Evolutionary conservation across 2,113 vertebrate species (phyloP).

Genomic region (Phalacrocorax brasilianus): DNA sequence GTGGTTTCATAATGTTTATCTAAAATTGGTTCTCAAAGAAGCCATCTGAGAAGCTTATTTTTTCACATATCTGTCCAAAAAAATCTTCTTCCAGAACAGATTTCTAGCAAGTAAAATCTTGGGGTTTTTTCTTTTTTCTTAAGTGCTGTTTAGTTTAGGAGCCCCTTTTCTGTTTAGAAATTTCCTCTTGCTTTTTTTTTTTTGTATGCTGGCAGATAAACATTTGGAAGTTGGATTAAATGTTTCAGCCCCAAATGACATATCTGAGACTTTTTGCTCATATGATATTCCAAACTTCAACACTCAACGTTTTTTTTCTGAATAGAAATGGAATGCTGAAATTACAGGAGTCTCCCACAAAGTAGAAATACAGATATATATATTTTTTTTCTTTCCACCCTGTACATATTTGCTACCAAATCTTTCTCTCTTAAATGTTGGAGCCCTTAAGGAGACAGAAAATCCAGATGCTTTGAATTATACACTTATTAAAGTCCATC

Average conservation of each 20-base stretch:
- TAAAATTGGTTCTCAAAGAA: slow-evolving; percentile 64
- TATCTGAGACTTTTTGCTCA: neutral
- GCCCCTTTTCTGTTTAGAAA: neutral
- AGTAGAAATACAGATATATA: neutral
- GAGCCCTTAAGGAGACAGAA: neutral
- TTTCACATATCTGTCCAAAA: slow-evolving; percentile 5
- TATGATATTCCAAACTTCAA: neutral
- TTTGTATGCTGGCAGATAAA: neutral
- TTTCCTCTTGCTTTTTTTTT: neutral
- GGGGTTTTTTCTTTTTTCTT: neutral
- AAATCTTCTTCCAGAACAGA: neutral
- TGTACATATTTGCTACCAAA: neutral
- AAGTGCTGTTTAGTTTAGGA: neutral
- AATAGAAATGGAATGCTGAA: neutral
- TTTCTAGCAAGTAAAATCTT: slow-evolving; percentile 10
- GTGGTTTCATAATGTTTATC: slow-evolving; percentile 69
- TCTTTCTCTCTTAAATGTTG: neutral
- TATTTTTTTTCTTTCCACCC: too few relatives aligned
- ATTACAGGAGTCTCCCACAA: neutral
- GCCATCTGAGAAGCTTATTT: slow-evolving; percentile 13
- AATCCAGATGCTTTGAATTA: neutral
- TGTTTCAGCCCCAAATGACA: neutral
- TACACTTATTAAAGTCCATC: neutral
- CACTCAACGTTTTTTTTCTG: neutral
- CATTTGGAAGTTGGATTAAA: neutral